Evolutionary conservation across 2,797 vertebrate species (phyloP).

Genomic region (Chromis chromis): DNA sequence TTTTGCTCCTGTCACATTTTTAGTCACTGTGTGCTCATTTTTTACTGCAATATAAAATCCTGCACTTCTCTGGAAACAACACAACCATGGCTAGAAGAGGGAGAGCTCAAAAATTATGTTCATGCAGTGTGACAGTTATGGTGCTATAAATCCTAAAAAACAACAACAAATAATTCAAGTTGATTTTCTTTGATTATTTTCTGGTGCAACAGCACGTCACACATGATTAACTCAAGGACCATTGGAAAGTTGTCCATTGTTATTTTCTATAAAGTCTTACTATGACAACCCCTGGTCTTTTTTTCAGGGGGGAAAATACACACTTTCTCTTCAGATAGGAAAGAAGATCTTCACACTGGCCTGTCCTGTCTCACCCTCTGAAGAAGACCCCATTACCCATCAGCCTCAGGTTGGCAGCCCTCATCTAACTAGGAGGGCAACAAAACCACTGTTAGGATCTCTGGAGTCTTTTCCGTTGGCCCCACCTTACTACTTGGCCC

Average conservation of each 20-base stretch:
- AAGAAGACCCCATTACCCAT: slow-evolving; percentile 2
- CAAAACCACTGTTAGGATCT: background rate
- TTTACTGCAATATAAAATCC: too few species aligned
- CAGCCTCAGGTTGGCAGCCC: slow-evolving; percentile 6
- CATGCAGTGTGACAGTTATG: too few species aligned
- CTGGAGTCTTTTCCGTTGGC: slow-evolving; percentile 43
- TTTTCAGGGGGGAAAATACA: slow-evolving; percentile 65
- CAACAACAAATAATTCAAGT: too few species aligned
- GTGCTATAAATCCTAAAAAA: too few species aligned
- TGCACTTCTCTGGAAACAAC: too few species aligned
- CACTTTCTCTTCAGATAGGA: slow-evolving; percentile 58
- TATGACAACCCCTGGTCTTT: slow-evolving; percentile 4
- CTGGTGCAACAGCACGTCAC: too few species aligned
- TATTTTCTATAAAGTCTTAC: background rate
- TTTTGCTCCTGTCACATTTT: too few species aligned
- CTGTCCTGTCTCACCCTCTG: slow-evolving; percentile 52
- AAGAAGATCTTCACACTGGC: slow-evolving; percentile 42
- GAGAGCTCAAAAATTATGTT: too few species aligned
- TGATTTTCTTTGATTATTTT: too few species aligned
- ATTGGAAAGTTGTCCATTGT: background rate
- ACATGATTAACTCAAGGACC: too few species aligned
- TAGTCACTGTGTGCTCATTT: too few species aligned
- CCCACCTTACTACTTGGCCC: slow-evolving; percentile 74
- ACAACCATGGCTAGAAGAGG: too few species aligned
- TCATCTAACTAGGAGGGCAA: background rate